These are phyloP conservation scores for Desmophyllum pertusum DNA, from an alignment of 92 coral and sea anemone species.

Conservation along the genomic window DNA sequence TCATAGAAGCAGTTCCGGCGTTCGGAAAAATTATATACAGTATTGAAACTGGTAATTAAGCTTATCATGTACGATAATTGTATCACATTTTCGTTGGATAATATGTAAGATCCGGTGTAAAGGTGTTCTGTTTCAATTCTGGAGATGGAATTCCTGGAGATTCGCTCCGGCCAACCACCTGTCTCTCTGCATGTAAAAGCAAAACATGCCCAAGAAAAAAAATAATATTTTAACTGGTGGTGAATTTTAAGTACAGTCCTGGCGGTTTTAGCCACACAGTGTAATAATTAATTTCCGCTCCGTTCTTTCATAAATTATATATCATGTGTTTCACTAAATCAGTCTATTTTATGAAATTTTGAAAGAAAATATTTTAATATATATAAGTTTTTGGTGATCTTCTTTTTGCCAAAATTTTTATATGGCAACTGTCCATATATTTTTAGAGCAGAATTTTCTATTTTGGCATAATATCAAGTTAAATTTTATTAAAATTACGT, in stretches of 20 bases:
- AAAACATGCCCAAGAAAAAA: not conserved
- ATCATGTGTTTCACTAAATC: not conserved
- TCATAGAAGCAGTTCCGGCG: not conserved
- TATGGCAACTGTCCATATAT: not conserved
- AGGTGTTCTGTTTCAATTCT: not conserved
- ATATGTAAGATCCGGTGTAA: not conserved
- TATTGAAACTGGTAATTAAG: not conserved
- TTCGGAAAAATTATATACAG: not conserved
- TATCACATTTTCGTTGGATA: conserved; percentile 5
- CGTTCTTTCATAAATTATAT: not conserved
- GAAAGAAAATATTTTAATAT: not conserved
- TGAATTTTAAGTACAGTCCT: not conserved
- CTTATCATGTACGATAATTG: not conserved
- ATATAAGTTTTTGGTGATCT: not conserved
- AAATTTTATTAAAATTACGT: too few species aligned
- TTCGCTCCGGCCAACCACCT: not conserved
- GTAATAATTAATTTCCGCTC: not conserved
- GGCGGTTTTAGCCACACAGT: not conserved
- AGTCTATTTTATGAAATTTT: not conserved
- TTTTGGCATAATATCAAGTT: not conserved
- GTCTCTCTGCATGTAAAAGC: not conserved
- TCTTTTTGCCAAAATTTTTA: not conserved
- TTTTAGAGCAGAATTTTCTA: not conserved
- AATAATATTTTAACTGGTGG: conserved; percentile 11
- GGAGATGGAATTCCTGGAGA: too few species aligned